These are phyloP conservation scores for Eclectus roratus DNA, from an alignment of 2,113 vertebrate genomes.

Conservation along the genomic window DNA sequence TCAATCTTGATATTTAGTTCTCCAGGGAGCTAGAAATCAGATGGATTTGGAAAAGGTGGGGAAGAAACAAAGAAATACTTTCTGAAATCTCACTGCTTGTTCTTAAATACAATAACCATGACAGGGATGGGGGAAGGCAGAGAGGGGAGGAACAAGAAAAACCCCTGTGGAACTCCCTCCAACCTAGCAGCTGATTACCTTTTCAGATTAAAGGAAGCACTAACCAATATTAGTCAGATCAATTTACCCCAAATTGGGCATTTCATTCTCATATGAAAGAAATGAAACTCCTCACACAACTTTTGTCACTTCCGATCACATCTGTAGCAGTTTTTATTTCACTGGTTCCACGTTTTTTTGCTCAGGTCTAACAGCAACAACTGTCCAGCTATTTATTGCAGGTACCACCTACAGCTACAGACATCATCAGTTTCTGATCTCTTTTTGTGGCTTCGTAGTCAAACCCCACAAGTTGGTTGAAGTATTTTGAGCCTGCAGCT, in stretches of 20 bases:
- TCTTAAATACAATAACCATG: neutral
- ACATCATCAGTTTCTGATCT: neutral
- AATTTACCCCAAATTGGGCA: neutral
- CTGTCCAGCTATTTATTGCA: neutral
- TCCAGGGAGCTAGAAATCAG: neutral
- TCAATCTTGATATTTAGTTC: neutral
- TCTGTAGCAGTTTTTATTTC: neutral
- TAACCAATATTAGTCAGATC: neutral
- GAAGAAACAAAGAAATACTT: neutral
- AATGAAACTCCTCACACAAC: neutral
- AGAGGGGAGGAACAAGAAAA: neutral
- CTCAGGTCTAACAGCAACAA: neutral
- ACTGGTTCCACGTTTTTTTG: neutral
- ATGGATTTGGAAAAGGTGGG: neutral
- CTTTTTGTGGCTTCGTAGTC: neutral
- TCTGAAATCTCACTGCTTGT: neutral
- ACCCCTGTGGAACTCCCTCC: neutral
- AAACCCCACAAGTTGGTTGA: neutral
- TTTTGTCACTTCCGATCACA: neutral
- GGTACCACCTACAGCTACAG: neutral
- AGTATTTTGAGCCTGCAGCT: neutral
- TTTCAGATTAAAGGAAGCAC: neutral
- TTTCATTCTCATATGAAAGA: neutral
- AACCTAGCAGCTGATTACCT: neutral
- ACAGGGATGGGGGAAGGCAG: fast-evolving